Evolutionary conservation across 92 coral and sea anemone genomes (phyloP), one percentile per base, ranked within the genome.

Genomic region (Palythoa grandis): DNA sequence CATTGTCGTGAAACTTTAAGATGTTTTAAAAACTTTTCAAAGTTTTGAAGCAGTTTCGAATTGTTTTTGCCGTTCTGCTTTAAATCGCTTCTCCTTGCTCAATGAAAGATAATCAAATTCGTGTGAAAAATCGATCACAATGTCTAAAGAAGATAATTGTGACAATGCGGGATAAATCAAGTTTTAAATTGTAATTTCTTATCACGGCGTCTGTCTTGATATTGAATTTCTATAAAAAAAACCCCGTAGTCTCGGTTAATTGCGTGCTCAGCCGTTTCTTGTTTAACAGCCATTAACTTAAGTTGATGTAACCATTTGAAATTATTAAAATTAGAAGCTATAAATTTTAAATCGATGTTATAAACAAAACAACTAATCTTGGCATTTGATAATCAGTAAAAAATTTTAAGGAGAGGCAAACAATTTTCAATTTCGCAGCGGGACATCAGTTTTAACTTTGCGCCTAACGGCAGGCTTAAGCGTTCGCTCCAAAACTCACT

Each of bases 271-370:
- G 17, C 12, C 73, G 38, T 54, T 4, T 47, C 54, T 80, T 65
- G 73, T 80, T 80, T 66, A 80, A 23, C 47, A 16, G 24, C 66
- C 74, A 80, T 65, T 80, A 65, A 20, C 40, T 48, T 47, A 11
- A 47, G 74, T 66, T 65, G 56, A 52, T 66, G 74, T 80, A 80
- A 70, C 85, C 75, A 68, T 67, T 80, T 20, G 48, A 65, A 63
- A 47, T 65, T 66, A 80, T 80, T 68, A 80, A 80, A 66, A 65
- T 66, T 43, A 77, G 22, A 23, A 66, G 60, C 52, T 80, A 40
- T 48, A 52, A 54, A 16, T 63, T 67, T 66, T 73, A 10, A 66
- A 43, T 66, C 70, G 85, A 67, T 48, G 85, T 5, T 80, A 67
- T 66, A 48, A 80, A 15, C 74, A 40, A 78, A 78, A 60, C 83